Conservation (phyloP, 2,113 vertebrate species). For the Reinhardtius hippoglossoides region DNA sequence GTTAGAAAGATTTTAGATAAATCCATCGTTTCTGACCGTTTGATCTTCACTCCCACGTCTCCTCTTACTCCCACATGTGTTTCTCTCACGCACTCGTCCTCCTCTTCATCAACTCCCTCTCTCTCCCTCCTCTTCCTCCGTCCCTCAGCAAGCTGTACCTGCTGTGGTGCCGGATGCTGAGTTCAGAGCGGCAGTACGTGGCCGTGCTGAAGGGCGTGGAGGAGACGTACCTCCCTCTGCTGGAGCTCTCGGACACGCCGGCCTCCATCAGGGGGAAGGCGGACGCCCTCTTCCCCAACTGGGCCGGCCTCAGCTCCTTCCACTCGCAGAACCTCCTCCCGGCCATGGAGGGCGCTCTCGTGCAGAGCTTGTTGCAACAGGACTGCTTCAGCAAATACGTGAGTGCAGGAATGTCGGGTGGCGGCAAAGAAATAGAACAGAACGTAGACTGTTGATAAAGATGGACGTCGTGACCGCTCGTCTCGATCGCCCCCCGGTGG, state of each 20-base stretch:
- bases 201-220: slow-evolving; percentile 82
- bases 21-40: no score
- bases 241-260: slow-evolving; percentile 81
- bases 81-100: no score
- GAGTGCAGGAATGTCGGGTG: slow-evolving; percentile 50
- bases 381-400: slow-evolving; percentile 92
- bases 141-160: slow-evolving; percentile 85
- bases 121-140: neutral
- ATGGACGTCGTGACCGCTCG: no score
- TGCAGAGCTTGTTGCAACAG: slow-evolving; percentile 87
- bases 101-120: neutral
- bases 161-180: slow-evolving; percentile 86
- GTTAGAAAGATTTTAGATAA: no score
- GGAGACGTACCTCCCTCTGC: slow-evolving; percentile 78
- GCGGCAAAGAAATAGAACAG: no score
- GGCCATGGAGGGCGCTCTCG: slow-evolving; percentile 87
- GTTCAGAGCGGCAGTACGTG: slow-evolving; percentile 88
- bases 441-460: no score
- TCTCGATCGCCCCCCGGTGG: no score
- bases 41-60: neutral
- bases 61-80: slow-evolving; percentile 1
- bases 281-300: slow-evolving; percentile 80
- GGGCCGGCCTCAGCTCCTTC: slow-evolving; percentile 84
- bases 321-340: slow-evolving; percentile 87
- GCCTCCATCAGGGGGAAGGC: slow-evolving; percentile 80